Base-by-base conservation (phyloP, 2,797 vertebrate genomes). In the Mallotus villosus region DNA sequence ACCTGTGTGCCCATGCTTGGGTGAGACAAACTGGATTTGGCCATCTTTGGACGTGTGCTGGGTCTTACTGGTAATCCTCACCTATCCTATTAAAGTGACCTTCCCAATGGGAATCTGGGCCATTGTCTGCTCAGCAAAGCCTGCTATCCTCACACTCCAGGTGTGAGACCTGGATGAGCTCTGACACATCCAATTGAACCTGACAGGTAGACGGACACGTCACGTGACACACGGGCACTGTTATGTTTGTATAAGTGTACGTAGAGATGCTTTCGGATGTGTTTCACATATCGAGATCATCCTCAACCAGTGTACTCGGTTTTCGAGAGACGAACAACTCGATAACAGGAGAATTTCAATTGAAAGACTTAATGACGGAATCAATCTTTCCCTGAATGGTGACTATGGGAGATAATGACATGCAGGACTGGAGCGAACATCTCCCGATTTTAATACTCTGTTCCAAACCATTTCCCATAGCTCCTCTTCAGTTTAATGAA, bases 61-160 rank as follows among this genome's bases (percentile, higher is more conserved):
- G 77, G 68, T 88, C 88, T 92, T 92, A 93, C 72, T 77, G 63
- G 84, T 93, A 93, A 93, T 93, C 78, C 85, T 76, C 74, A 86
- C 82, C 87, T 90, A 94, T 94, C 92, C 92, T 91, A 90, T 94
- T 94, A 94, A 91, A 90, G 63, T 25, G 55, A 68, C 63, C 81
- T 82, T 72, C 70, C 82, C 81, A 82, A 73, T 81, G 65, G 79
- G 88, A 90, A 92, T 91, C 85, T 85, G 89, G 87, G 90, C 88
- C 88, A 91, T 76, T 92, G 91, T 90, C 85, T 85, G 92, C 89
- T 92, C 88, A 93, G 92, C 90, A 92, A 72, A 83, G 24, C 79
- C 55, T 63, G 29, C 22, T 77, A 74, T 73, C 81, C 75, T 78
- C 78, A 78, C 21, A 70, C 69, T 46, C 61, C 22, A 12, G 27